These are phyloP conservation scores for Apolygus lucorum DNA, from an alignment of 1,140 invertebrate species.

Conservation along the genomic window DNA sequence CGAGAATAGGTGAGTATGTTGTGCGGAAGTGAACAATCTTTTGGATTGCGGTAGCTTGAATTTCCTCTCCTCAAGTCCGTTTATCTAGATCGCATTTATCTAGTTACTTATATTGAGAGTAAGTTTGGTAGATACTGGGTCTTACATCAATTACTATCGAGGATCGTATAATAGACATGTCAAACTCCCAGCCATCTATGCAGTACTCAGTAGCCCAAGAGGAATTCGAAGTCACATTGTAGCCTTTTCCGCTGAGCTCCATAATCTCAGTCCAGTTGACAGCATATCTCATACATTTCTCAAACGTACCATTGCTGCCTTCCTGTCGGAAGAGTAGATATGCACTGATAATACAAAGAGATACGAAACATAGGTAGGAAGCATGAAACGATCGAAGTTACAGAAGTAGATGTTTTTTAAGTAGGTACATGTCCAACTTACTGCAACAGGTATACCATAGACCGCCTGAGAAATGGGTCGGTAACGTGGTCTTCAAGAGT, in stretches of 20 bases:
- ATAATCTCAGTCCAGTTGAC: constrained; percentile 59
- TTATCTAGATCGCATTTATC: too few species aligned
- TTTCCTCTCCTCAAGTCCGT: too few species aligned
- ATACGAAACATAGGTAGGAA: too few species aligned
- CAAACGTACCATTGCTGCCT: constrained; percentile 45
- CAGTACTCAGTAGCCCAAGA: constrained; percentile 58
- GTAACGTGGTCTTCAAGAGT: constrained; percentile 41
- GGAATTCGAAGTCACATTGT: constrained; percentile 40
- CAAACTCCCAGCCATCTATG: constrained; percentile 70
- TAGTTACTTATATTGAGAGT: constrained; percentile 11
- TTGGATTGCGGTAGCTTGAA: too few species aligned
- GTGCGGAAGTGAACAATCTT: too few species aligned
- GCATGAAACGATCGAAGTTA: too few species aligned
- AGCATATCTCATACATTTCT: constrained; percentile 55
- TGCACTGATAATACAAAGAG: too few species aligned
- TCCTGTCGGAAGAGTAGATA: constrained; percentile 35
- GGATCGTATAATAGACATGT: constrained; percentile 54
- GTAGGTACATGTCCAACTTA: too few species aligned
- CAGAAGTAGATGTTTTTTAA: too few species aligned
- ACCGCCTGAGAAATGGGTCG: constrained; percentile 48
- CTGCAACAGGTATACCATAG: constrained; percentile 51
- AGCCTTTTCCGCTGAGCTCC: constrained; percentile 30
- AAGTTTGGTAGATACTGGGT: constrained; percentile 2
- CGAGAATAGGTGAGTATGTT: too few species aligned
- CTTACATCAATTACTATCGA: constrained; percentile 76